Conservation (phyloP, 2,888 invertebrate genomes). For the Melinaea marsaeus region DNA sequence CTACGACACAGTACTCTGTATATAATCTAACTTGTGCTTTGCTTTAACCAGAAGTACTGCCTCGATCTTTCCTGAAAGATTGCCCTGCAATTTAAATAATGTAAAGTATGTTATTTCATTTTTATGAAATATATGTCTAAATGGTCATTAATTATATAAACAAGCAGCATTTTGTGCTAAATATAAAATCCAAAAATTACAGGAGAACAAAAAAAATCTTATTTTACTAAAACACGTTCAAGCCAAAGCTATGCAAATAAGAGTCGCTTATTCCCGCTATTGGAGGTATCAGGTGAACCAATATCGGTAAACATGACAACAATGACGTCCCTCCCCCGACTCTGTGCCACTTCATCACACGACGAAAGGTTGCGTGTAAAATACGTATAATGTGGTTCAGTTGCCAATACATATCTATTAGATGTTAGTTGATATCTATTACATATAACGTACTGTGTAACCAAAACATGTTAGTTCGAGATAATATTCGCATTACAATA, state of each 20-base stretch:
- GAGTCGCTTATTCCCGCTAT: slow-evolving; percentile 8
- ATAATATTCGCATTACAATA: background rate
- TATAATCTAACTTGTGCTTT: too few relatives aligned
- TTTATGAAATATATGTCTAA: too few relatives aligned
- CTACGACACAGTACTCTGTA: too few relatives aligned
- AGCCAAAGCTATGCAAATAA: slow-evolving; percentile 7
- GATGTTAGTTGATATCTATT: background rate
- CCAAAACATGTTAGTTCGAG: background rate
- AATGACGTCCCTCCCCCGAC: background rate
- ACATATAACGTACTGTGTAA: background rate
- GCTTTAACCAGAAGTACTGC: too few relatives aligned
- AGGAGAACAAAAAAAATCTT: background rate
- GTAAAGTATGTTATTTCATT: too few relatives aligned
- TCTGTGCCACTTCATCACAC: slow-evolving; percentile 1
- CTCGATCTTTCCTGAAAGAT: too few relatives aligned
- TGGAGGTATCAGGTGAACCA: slow-evolving; percentile 4
- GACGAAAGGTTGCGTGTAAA: background rate
- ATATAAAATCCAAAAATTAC: background rate
- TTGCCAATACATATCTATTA: background rate
- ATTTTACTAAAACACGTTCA: slow-evolving; percentile 2
- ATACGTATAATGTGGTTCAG: background rate
- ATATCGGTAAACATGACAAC: slow-evolving; percentile 12
- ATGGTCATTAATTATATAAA: too few relatives aligned
- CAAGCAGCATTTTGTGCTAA: background rate
- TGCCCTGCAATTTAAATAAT: too few relatives aligned